Base-by-base conservation (phyloP, 2,888 invertebrate species). In the Plebejus anna region DNA sequence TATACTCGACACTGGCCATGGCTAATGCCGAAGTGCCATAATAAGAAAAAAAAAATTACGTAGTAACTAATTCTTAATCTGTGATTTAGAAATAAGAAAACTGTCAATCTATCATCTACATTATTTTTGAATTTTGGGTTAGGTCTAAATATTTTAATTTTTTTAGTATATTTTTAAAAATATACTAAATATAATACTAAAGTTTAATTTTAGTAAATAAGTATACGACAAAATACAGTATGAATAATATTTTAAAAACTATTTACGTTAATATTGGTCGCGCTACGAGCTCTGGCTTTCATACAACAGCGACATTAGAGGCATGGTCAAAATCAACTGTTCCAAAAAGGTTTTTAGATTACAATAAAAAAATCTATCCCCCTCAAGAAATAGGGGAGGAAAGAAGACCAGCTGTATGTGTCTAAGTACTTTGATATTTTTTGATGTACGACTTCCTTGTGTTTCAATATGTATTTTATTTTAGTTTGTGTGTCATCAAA, bases 401-500 rank as follows among this genome's bases (percentile, higher is more conserved):
- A 85, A 95, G 95, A 59, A 94, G 98, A 86, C 97, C 97, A 75
- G 98, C 98, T 28, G 98, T 98, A 95, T 96, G 96, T 94, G 78
- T 75, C 57, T 55, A 42, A 57, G 13, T 76, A 55, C 7, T 42
- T 32, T n/a, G 42, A 38, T 66, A 36, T 22, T 38, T 9, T 13
- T n/a, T 70, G 2, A n/a, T 38, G 38, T 70, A 70, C 9, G 13
- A 42, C 6, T n/a, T n/a, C 9, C 42, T 22, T n/a, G n/a, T 42
- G 22, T n/a, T 71, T 22, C 9, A 42, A 51, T 70, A 11, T 47
- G 13, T 76, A 57, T 76, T 72, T 70, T 59, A 28, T 76, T 96
- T 79, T 89, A 98, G 98, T 98, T 95, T 93, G 95, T 99, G 0
- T 98, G 98, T 82, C 98, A 99, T 89, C 95, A 96, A 92, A 96